A percentile compares a stretch with the other conserved stretches of the same genome.
Conservation (phyloP, 2,113 vertebrate genomes). For the Scomber japonicus region DNA sequence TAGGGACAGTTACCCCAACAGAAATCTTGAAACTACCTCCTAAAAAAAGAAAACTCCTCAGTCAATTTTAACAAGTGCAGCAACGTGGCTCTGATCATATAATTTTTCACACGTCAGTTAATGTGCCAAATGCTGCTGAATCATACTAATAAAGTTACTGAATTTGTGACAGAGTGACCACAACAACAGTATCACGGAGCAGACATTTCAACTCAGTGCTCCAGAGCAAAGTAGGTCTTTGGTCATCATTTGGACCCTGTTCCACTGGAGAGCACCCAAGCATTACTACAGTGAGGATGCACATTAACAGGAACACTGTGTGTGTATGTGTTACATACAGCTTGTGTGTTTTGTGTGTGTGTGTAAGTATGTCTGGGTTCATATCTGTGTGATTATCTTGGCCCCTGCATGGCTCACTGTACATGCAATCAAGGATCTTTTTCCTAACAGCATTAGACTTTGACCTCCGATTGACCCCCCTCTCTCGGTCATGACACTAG, state of each 20-base stretch:
- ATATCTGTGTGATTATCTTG: conserved; percentile 60
- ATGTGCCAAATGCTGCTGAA: conserved; percentile 59
- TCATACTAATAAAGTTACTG: conserved; percentile 66
- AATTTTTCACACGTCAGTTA: conserved; percentile 44
- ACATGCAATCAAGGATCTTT: conserved; percentile 69
- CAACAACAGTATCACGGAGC: conserved; percentile 56
- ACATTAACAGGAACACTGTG: conserved; percentile 65
- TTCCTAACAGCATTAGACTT: conserved; percentile 68
- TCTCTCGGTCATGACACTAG: conserved; percentile 70
- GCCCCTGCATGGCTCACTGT: conserved; percentile 62
- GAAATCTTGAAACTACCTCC: neutral
- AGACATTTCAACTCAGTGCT: conserved; percentile 48
- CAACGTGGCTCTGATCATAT: conserved; percentile 36
- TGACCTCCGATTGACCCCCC: conserved; percentile 76
- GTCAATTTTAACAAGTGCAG: conserved; percentile 41
- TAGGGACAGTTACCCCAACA: neutral
- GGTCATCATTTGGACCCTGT: conserved; percentile 78
- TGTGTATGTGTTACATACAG: conserved; percentile 13
- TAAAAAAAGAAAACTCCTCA: neutral
- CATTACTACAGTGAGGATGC: conserved; percentile 75
- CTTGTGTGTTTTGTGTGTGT: conserved; percentile 34
- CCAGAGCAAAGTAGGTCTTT: conserved; percentile 59
- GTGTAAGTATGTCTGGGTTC: conserved; percentile 37
- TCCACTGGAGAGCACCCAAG: conserved; percentile 73
- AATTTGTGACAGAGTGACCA: conserved; percentile 51